These are phyloP conservation scores for Miltochrista miniata DNA, from an alignment of 2,888 invertebrate genomes.

Conservation along the genomic window DNA sequence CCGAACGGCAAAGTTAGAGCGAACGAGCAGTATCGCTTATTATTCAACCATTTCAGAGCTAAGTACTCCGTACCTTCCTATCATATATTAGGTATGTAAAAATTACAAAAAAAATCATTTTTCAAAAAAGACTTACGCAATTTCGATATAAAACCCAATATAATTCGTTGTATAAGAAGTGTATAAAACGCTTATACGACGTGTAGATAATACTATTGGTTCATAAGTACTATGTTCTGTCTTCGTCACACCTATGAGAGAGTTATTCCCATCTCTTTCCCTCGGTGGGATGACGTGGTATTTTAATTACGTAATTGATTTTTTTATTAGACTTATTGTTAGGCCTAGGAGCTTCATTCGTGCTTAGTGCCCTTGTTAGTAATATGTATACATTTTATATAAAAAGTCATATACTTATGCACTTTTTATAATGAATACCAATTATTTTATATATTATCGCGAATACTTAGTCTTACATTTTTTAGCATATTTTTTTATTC, in stretches of 20 bases:
- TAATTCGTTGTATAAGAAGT: slow-evolving; percentile 69
- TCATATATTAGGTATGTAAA: slow-evolving; percentile 20
- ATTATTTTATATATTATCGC: too few species aligned
- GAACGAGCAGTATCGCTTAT: slow-evolving; percentile 10
- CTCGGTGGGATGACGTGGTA: slow-evolving; percentile 20
- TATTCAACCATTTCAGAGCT: slow-evolving; percentile 28
- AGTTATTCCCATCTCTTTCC: not conserved
- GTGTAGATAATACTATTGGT: slow-evolving; percentile 58
- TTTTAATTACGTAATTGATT: slow-evolving; percentile 36
- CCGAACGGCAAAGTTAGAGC: too few species aligned
- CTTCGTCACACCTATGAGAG: slow-evolving; percentile 12
- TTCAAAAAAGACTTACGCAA: slow-evolving; percentile 18
- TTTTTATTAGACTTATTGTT: slow-evolving; percentile 11
- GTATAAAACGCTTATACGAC: slow-evolving; percentile 70
- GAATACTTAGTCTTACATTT: too few species aligned
- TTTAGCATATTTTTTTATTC: slow-evolving; percentile 3
- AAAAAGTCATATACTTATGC: slow-evolving; percentile 48
- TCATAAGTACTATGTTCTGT: slow-evolving; percentile 56
- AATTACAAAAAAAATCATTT: slow-evolving; percentile 25
- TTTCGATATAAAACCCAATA: slow-evolving; percentile 25
- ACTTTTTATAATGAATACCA: slow-evolving; percentile 27
- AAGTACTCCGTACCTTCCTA: slow-evolving; percentile 37
- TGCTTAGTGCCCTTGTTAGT: not conserved
- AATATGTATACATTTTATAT: slow-evolving; percentile 16
- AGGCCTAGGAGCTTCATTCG: not conserved